A percentile compares a stretch with the other conserved stretches of the same genome.
Evolutionary conservation across 2,888 invertebrate genomes (phyloP).

Genomic region (Drosophila borborema): DNA sequence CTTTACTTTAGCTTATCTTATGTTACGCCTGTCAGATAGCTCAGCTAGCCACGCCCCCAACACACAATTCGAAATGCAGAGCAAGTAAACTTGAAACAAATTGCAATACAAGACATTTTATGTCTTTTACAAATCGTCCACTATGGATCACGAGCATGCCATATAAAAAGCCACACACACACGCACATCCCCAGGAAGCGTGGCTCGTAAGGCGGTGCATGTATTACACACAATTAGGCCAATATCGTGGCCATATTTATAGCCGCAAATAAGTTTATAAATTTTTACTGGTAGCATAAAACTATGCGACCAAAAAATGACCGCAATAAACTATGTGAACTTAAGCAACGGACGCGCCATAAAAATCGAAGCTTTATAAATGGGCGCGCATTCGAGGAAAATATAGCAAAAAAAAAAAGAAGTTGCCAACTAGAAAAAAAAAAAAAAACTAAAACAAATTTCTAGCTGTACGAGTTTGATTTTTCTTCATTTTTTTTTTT

Average conservation of each 20-base stretch:
- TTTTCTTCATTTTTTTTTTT: slow-evolving; percentile 26
- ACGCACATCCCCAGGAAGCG: not conserved
- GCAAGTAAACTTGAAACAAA: slow-evolving; percentile 29
- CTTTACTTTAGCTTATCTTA: slow-evolving; percentile 2
- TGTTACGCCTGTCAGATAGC: not conserved
- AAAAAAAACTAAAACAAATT: slow-evolving; percentile 21
- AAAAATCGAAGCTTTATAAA: slow-evolving; percentile 75
- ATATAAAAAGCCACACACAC: slow-evolving; percentile 34
- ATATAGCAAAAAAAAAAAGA: slow-evolving; percentile 15
- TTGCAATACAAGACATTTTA: slow-evolving; percentile 52
- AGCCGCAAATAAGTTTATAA: slow-evolving; percentile 70
- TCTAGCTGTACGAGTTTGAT: slow-evolving; percentile 36
- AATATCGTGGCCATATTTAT: slow-evolving; percentile 72
- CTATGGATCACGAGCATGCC: slow-evolving; percentile 49
- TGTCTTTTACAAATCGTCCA: slow-evolving; percentile 62
- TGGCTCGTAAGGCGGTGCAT: slow-evolving; percentile 35
- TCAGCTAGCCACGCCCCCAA: not conserved
- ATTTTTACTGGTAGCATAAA: slow-evolving; percentile 66
- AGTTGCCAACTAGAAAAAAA: slow-evolving; percentile 8
- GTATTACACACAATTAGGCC: slow-evolving; percentile 73
- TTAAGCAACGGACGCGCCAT: slow-evolving; percentile 54
- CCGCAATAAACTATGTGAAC: slow-evolving; percentile 64
- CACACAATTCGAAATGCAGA: not conserved
- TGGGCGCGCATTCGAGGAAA: slow-evolving; percentile 50
- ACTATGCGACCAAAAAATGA: slow-evolving; percentile 50